phyloP scores from a whole-genome alignment of 2,888 invertebrate genomes.

The Perdita meconis region DNA sequence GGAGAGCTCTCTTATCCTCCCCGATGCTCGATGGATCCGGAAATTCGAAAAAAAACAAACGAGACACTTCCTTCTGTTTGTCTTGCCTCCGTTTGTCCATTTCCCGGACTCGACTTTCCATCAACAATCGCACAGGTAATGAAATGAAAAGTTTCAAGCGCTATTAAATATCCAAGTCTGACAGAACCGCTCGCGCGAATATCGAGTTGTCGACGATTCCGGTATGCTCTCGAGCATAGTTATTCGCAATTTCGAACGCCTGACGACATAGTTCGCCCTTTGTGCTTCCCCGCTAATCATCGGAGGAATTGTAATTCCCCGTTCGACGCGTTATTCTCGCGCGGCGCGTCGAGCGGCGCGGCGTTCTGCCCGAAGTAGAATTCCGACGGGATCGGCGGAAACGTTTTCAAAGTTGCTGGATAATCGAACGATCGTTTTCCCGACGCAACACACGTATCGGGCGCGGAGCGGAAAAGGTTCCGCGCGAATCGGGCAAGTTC shows the following conservation, averaged over 20 bases:
- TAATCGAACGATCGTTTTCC: no score
- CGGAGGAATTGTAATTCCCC: slow-evolving; percentile 1
- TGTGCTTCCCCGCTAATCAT: slow-evolving; percentile 12
- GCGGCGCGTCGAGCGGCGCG: not conserved
- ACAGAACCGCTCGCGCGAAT: slow-evolving; percentile 3
- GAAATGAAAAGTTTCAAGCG: slow-evolving; percentile 30
- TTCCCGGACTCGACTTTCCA: not conserved
- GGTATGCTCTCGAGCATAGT: slow-evolving; percentile 24
- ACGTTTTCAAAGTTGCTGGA: no score
- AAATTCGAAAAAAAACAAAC: slow-evolving; percentile 35
- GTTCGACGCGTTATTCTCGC: not conserved
- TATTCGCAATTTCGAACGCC: slow-evolving; percentile 44
- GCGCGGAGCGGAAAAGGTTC: slow-evolving; percentile 16
- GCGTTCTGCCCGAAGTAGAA: no score
- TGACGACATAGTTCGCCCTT: slow-evolving; percentile 14
- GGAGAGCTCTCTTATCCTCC: slow-evolving; percentile 35
- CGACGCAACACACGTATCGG: no score
- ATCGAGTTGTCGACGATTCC: slow-evolving; percentile 31
- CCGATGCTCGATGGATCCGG: slow-evolving; percentile 34
- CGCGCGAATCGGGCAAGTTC: slow-evolving; percentile 9
- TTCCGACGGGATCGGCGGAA: not conserved
- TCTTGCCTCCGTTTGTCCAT: slow-evolving; percentile 22
- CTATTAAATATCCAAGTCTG: slow-evolving; percentile 12
- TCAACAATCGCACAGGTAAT: not conserved
- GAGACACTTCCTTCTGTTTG: slow-evolving; percentile 22